Base-by-base conservation (phyloP, 1,140 invertebrate species). In the Zaprionus kolodkinae region DNA sequence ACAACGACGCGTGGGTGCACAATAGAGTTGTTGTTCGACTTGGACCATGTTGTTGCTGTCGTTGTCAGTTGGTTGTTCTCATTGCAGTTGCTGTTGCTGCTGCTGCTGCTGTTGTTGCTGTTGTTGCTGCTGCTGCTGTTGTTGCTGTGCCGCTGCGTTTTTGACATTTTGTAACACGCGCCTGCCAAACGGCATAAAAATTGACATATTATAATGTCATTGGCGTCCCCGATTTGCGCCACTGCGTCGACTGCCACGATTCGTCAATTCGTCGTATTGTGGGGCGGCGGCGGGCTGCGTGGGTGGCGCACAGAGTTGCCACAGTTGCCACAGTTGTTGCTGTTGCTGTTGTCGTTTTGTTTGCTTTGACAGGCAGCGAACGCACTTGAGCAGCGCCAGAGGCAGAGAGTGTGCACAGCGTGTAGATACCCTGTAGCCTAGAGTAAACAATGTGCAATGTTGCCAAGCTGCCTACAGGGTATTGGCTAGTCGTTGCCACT, bases 161-260 rank as follows among this genome's bases (percentile, higher is more conserved):
- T 89, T 89, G 85, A 89, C 85, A 85, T 89, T 90, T 90, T 73
- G 76, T 81, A 89, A 89, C 85, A 89, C 85, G 85, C 78, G 86
- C 78, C 85, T 85, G 84, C 84, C 86, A 89, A 90, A 76, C 86
- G 78, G 81, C 85, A 89, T 89, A 90, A 89, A 90, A 89, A 89
- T 90, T 89, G 85, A 89, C 85, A 89, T 89, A 89, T 89, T 89
- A 89, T 87, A 89, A 89, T 89, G 85, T 88, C 86, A 88, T 74
- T 89, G 85, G 78, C 85, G 85, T 90, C 76, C 85, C 81, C 84
- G 84, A 88, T 88, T 88, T 88, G 85, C 85, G 84, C 84, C 85
- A 88, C 84, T 88, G 84, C 84, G 81, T 88, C 84, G 79, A 73
- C 71, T 73, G 57, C 55, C 38, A 70, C 56, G 72, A 87, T 82